Conservation (phyloP, 2,113 vertebrate genomes). For the Urocynchramus pylzowi region DNA sequence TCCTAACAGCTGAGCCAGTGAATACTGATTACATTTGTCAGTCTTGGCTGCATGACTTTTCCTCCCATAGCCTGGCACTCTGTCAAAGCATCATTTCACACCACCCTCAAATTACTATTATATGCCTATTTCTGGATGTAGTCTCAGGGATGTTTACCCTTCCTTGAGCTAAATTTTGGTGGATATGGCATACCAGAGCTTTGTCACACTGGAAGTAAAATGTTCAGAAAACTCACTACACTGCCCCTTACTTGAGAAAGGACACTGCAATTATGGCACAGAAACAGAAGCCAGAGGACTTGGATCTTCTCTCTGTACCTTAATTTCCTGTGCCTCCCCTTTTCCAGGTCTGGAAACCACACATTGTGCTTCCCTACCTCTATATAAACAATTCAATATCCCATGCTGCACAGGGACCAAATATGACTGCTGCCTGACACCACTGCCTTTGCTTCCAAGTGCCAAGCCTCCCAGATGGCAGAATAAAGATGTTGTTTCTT, state of each 20-base stretch:
- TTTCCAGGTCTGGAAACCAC: conserved; percentile 38
- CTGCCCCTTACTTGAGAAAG: not conserved
- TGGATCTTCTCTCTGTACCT: not conserved
- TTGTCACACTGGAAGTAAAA: not conserved
- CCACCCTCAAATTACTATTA: not conserved
- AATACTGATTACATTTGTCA: conserved; percentile 50
- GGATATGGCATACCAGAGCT: not conserved
- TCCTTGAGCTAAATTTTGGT: not conserved
- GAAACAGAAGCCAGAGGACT: not conserved
- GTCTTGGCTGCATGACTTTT: conserved; percentile 38
- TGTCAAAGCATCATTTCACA: conserved; percentile 3
- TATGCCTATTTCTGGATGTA: not conserved
- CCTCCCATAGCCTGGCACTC: conserved; percentile 20
- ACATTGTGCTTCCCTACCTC: not conserved
- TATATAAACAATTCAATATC: not conserved
- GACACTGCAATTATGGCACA: not conserved
- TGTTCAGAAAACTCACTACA: not conserved
- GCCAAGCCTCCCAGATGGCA: conserved; percentile 14
- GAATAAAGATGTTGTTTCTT: not conserved
- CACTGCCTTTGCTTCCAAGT: not conserved
- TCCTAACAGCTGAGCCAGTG: conserved; percentile 55
- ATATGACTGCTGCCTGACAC: not conserved
- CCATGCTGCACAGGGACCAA: not conserved
- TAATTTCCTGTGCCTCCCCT: conserved; percentile 8
- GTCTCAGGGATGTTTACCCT: not conserved